Evolutionary conservation across 2,888 invertebrate genomes (phyloP).

Genomic region (Spilarctia lutea): DNA sequence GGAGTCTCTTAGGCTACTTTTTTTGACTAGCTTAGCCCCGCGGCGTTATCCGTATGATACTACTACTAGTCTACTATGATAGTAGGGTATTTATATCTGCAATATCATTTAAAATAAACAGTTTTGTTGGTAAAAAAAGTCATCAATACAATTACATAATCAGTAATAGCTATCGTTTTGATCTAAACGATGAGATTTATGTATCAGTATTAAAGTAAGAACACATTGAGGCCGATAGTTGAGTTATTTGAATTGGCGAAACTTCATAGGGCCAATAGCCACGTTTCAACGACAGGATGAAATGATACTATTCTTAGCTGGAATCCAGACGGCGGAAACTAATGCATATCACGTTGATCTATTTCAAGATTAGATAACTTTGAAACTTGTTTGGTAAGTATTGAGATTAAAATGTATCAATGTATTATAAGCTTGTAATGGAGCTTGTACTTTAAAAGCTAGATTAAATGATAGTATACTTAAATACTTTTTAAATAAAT

Average conservation of each 20-base stretch:
- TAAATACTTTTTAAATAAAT: too few species aligned
- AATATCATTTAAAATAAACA: neutral
- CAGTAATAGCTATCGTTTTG: neutral
- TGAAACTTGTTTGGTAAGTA: neutral
- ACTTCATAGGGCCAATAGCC: constrained; percentile 13
- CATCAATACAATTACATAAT: neutral
- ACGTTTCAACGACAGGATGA: constrained; percentile 11
- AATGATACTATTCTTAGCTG: constrained; percentile 24
- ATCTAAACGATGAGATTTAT: neutral
- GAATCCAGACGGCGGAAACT: constrained; percentile 22
- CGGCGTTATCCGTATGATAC: too few species aligned
- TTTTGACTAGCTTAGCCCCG: too few species aligned
- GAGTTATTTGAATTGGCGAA: constrained; percentile 12
- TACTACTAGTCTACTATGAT: too few species aligned
- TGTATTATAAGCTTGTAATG: too few species aligned
- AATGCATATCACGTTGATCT: constrained; percentile 14
- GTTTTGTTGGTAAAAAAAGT: neutral
- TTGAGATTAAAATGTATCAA: neutral
- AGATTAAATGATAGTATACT: too few species aligned
- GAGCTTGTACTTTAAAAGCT: too few species aligned
- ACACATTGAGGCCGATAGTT: constrained; percentile 10
- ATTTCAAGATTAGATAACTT: constrained; percentile 6
- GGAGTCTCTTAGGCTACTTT: too few species aligned
- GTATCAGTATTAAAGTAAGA: neutral
- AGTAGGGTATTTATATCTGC: too few species aligned